Conservation (phyloP, 1,140 invertebrate species). For the Drosophila sturtevanti region DNA sequence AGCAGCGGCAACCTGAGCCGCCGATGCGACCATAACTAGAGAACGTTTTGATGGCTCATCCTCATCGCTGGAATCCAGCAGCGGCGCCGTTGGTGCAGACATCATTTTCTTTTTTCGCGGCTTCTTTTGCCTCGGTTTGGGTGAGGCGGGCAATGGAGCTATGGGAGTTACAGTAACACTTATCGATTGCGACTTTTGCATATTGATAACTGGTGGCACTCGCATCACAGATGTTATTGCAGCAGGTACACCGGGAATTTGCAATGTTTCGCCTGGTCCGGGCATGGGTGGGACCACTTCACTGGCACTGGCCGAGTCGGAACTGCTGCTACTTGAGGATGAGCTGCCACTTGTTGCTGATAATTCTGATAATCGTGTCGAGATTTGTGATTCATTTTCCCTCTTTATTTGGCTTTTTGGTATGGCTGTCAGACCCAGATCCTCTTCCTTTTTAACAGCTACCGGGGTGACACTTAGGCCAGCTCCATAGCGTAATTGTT, state of each 20-base stretch:
- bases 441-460: slow-evolving; percentile 63
- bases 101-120: slow-evolving; percentile 59
- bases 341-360: slow-evolving; percentile 48
- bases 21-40: slow-evolving; percentile 11
- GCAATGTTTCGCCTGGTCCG: slow-evolving; percentile 59
- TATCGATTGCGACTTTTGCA: slow-evolving; percentile 53
- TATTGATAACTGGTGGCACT: slow-evolving; percentile 36
- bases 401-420: slow-evolving; percentile 69
- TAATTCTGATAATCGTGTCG: slow-evolving; percentile 54
- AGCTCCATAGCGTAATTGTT: slow-evolving; percentile 50
- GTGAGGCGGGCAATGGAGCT: slow-evolving; percentile 60
- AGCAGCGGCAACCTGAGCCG: neutral
- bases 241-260: slow-evolving; percentile 74
- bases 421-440: slow-evolving; percentile 39
- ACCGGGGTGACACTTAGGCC: slow-evolving; percentile 58
- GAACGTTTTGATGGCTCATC: slow-evolving; percentile 64
- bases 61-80: slow-evolving; percentile 74
- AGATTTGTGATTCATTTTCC: slow-evolving; percentile 27
- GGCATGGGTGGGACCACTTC: slow-evolving; percentile 52
- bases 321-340: slow-evolving; percentile 49
- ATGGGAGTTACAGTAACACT: slow-evolving; percentile 65
- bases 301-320: slow-evolving; percentile 50
- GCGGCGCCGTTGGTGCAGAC: slow-evolving; percentile 29
- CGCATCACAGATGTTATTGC: slow-evolving; percentile 64
- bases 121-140: slow-evolving; percentile 63